Conservation (phyloP, 2,888 invertebrate genomes). For the Xanthia icteritia region DNA sequence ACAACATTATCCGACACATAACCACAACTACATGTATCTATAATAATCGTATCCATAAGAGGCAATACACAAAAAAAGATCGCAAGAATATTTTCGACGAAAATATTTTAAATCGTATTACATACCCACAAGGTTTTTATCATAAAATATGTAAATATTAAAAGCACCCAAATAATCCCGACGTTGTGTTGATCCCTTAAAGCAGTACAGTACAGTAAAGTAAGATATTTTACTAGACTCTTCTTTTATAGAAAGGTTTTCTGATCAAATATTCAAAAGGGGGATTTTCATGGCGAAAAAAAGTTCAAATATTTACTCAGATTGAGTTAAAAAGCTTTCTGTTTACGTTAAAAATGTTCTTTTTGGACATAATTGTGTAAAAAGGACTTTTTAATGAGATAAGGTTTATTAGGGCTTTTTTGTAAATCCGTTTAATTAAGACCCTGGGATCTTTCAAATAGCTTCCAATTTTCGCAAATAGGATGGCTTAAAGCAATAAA, state of each 20-base stretch:
- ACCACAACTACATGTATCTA: background rate
- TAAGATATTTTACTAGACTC: constrained; percentile 70
- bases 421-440: constrained; percentile 34
- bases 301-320: constrained; percentile 65
- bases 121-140: constrained; percentile 66
- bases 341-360: constrained; percentile 37
- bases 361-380: constrained; percentile 17
- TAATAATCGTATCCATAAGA: constrained; percentile 7
- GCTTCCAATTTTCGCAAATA: constrained; percentile 24
- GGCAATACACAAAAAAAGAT: constrained; percentile 23
- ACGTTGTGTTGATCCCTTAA: constrained; percentile 60
- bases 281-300: constrained; percentile 64
- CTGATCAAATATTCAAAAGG: constrained; percentile 79
- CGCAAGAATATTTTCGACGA: constrained; percentile 36
- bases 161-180: constrained; percentile 74
- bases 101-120: constrained; percentile 66
- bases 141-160: constrained; percentile 77
- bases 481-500: constrained; percentile 21
- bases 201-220: constrained; percentile 64
- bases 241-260: constrained; percentile 65
- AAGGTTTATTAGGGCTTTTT: constrained; percentile 11
- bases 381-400: constrained; percentile 19
- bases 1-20: background rate
- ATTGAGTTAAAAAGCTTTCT: constrained; percentile 51
- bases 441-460: constrained; percentile 13